Base-by-base conservation (phyloP, 2,113 vertebrate species). In the Corythoichthys intestinalis region DNA sequence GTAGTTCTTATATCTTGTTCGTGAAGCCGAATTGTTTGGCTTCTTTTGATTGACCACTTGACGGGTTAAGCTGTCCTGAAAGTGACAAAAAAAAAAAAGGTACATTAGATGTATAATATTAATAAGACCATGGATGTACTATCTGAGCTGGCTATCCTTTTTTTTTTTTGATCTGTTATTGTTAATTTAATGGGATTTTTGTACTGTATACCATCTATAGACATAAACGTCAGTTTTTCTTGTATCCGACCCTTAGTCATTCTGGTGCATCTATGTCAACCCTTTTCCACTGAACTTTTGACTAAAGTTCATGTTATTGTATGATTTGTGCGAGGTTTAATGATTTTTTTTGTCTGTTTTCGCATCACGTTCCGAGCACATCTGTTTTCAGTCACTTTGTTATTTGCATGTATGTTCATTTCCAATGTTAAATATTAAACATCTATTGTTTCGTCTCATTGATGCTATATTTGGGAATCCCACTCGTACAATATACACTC, bases 361-460 rank as follows among this genome's bases (percentile, higher is more conserved):
- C 6, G 65, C 49, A 72, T 56, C 1, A 65, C 15, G 4, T 37
- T 50, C 14, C 28, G 3, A 77, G 49, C 59, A 62, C 46, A 47
- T 66, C 59, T 66, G 4, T 8, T 73, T 74, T 37, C 49, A 63
- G 52, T n/a, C 65, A 64, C 57, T 65, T 50, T 50, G 20, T 20
- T 64, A 52, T 66, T 52, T 84, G 83, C 81, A 86, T 87, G 82
- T 77, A 78, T 77, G 67, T 71, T 71, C 38, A 75, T 86, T 87
- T 87, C 85, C 72, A 65, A 44, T 65, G 74, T 79, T 65, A 6
- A 80, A 73, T 76, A 85, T 83, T 86, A 82, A 79, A 84, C 83
- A 77, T 58, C 46, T 74, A 71, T 72, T 73, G 70, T 71, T 71
- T 67, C n/a, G 6, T 73, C 69, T 73, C 34, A 50, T 53, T 3